Evolutionary conservation across 2,113 vertebrate species (phyloP).

Genomic region (Rhea pennata): DNA sequence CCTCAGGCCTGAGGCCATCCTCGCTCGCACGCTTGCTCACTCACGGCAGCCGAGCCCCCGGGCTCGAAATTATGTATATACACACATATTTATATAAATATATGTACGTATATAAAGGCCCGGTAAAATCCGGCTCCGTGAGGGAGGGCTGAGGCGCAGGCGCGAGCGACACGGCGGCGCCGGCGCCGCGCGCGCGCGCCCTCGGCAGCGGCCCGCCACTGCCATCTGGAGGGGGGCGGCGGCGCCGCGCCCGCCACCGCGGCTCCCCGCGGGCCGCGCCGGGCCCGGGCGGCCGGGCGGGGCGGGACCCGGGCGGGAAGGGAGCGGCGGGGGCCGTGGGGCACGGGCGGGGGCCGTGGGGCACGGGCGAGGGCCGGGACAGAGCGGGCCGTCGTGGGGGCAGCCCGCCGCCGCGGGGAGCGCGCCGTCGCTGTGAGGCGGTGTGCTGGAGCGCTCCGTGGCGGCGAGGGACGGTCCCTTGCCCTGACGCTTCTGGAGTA

Average conservation of each 20-base stretch:
- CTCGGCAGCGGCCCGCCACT: not conserved
- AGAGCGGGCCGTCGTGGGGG: not conserved
- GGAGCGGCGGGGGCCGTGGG: not conserved
- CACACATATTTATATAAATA: no score
- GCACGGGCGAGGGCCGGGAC: rapidly evolving
- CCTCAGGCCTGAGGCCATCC: no score
- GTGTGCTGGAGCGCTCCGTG: rapidly evolving
- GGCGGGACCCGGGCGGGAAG: not conserved
- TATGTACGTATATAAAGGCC: not conserved
- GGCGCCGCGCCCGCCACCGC: not conserved
- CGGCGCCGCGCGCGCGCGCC: no score
- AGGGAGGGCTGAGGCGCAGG: not conserved
- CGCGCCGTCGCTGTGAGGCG: no score
- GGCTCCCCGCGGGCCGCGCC: not conserved
- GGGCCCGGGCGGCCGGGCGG: not conserved
- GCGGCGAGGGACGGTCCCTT: no score
- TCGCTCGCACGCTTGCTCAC: no score
- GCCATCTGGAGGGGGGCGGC: not conserved
- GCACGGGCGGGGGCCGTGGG: not conserved
- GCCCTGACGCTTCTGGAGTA: rapidly evolving
- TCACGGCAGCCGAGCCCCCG: no score
- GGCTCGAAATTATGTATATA: not conserved
- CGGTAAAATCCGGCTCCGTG: not conserved
- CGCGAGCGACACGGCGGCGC: rapidly evolving
- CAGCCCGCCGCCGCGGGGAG: no score